Evolutionary conservation across 2,888 invertebrate genomes (phyloP), one percentile per base, ranked within the genome.

Genomic region (Lamellibrachia columna): DNA sequence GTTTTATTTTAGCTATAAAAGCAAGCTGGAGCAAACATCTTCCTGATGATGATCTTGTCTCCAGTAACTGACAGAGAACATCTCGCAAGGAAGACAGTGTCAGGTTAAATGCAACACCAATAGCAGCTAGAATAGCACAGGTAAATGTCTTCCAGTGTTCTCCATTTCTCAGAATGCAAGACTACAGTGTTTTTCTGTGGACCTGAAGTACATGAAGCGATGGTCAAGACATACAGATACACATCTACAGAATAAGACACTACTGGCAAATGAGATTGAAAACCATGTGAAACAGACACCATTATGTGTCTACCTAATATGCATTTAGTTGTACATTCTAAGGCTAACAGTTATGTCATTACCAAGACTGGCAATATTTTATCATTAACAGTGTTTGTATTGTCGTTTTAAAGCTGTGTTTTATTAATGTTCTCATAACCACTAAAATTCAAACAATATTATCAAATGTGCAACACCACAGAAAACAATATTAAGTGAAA

Each of bases 1-100:
- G 75, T 75, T 75, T 75, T 75, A 75, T 75, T 75, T 75, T 75
- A 75, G n/a, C 75, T 75, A 75, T 75, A 75, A 75, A 75, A 75
- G 75, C 75, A 75, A 75, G 75, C 75, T 22, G 75, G 22, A 2
- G 75, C 75, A 22, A 75, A 75, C 75, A 22, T 75, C 75, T 75
- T 40, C 40, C 40, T 22, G 75, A 75, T 75, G 75, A 75, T 22
- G 75, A n/a, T 75, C 22, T n/a, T 75, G 75, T 75, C 75, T 75
- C n/a, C 75, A 75, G 75, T 22, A n/a, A 75, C 11, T 22, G 22
- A 6, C 75, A 15, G 75, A 75, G 75, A 75, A 4, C 4, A 22
- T 4, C 75, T 3, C 75, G n/a, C 75, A 75, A 75, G 75, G 75
- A 75, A 75, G 75, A 75, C n/a, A 75, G n/a, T 75, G 22, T 15